Evolutionary conservation across 2,113 vertebrate genomes (phyloP).

Genomic region (Quiscalus mexicanus): DNA sequence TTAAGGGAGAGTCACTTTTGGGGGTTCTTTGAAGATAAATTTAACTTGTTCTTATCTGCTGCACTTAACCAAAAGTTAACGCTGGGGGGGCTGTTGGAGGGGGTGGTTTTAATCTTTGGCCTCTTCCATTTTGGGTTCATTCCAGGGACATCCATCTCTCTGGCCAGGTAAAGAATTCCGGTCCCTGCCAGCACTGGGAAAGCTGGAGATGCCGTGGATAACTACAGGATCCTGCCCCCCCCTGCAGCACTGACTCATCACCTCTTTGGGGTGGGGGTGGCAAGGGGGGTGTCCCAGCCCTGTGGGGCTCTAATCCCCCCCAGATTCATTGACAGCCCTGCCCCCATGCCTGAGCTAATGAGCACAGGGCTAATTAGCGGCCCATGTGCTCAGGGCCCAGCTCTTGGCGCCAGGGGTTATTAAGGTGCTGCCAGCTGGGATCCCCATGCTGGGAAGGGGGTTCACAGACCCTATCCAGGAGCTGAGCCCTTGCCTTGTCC

Average conservation of each 20-base stretch:
- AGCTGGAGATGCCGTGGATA: background rate
- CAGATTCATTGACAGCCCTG: background rate
- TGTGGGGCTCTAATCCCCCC: background rate
- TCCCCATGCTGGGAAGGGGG: rapidly evolving
- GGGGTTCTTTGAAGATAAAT: conserved; percentile 70
- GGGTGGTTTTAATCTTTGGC: conserved; percentile 18
- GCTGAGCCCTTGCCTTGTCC: background rate
- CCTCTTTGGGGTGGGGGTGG: background rate
- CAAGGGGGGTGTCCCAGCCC: rapidly evolving
- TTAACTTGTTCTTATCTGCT: conserved; percentile 63
- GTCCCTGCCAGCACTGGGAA: background rate
- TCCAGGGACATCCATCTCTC: background rate
- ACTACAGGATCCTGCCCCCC: background rate
- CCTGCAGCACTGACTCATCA: rapidly evolving
- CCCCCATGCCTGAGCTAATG: background rate
- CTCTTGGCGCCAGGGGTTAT: background rate
- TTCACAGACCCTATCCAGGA: background rate
- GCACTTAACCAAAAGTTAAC: conserved; percentile 24
- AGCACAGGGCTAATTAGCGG: background rate
- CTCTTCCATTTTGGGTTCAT: conserved; percentile 21
- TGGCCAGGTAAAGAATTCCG: background rate
- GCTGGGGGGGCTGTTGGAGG: background rate
- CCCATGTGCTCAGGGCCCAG: background rate
- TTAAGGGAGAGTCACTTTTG: conserved; percentile 42
- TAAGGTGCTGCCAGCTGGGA: background rate